phyloP scores from a whole-genome alignment of 37 sponge, comb jelly and placozoan species.

The Agelas oroides region DNA sequence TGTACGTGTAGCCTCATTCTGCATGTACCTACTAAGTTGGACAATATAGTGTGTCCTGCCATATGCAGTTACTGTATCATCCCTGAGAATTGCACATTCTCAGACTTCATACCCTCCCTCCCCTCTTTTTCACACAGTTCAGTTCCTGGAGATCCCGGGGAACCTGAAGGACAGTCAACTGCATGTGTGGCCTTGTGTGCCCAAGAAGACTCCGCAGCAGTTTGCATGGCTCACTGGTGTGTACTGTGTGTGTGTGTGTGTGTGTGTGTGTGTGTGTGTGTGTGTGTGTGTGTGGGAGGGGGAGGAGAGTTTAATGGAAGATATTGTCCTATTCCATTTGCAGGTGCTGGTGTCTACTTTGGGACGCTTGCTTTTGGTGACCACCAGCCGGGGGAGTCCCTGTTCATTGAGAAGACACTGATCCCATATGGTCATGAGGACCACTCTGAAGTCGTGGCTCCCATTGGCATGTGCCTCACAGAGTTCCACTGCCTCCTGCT shows the following conservation, averaged over 20 bases:
- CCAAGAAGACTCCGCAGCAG: constrained; percentile 41
- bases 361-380: constrained; percentile 56
- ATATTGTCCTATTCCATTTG: background rate
- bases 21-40: too few relatives aligned
- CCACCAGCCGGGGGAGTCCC: constrained; percentile 37
- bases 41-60: too few relatives aligned
- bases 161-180: constrained; percentile 56
- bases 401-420: constrained; percentile 45
- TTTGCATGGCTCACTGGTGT: constrained; percentile 93
- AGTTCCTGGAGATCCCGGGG: constrained; percentile 84
- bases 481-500: constrained; percentile 86
- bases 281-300: too few relatives aligned
- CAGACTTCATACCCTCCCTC: too few relatives aligned
- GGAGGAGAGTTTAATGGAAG: too few relatives aligned
- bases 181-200: constrained; percentile 62
- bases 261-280: too few relatives aligned
- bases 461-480: constrained; percentile 71
- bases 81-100: too few relatives aligned
- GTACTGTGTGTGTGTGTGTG: too few relatives aligned
- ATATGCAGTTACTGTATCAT: too few relatives aligned
- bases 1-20: too few relatives aligned
- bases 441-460: constrained; percentile 14
- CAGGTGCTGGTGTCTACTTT: constrained; percentile 61
- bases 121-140: constrained; percentile 22
- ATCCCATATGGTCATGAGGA: constrained; percentile 53